Conservation (phyloP, 2,113 vertebrate genomes). For the rabbit (Oryctolagus cuniculus) region DNA sequence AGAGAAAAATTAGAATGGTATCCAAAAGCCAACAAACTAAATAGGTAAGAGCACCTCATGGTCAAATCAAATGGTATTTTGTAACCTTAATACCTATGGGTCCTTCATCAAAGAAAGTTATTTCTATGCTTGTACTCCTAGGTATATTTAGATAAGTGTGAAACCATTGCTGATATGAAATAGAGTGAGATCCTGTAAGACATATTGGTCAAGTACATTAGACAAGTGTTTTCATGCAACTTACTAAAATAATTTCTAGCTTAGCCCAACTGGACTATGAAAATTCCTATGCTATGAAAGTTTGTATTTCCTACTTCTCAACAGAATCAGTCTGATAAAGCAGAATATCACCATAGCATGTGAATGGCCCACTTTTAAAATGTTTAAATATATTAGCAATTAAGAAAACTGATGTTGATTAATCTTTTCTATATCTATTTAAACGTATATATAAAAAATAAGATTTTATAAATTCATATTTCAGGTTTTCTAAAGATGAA, state of each 20-base stretch:
- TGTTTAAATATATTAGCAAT: conserved; percentile 31
- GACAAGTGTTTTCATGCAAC: neutral
- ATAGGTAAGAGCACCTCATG: neutral
- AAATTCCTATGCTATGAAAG: neutral
- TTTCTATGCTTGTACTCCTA: neutral
- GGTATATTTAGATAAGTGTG: neutral
- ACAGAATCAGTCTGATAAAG: neutral
- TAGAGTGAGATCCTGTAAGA: neutral
- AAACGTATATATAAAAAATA: neutral
- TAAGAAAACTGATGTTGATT: neutral
- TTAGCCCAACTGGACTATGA: neutral
- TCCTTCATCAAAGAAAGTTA: conserved; percentile 8
- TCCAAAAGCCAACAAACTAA: neutral
- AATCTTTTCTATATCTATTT: conserved; percentile 1
- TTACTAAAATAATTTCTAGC: neutral
- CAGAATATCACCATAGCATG: neutral
- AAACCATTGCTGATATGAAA: neutral
- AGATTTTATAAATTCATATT: no score
- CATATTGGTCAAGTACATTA: neutral
- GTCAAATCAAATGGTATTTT: conserved; percentile 13
- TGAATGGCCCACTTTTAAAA: neutral
- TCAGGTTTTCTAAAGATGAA: neutral
- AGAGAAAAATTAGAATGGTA: conserved; percentile 41
- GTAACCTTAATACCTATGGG: neutral
- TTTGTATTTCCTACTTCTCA: conserved; percentile 19